Conservation (phyloP, 2,888 invertebrate genomes). For the Zonitis immaculata region DNA sequence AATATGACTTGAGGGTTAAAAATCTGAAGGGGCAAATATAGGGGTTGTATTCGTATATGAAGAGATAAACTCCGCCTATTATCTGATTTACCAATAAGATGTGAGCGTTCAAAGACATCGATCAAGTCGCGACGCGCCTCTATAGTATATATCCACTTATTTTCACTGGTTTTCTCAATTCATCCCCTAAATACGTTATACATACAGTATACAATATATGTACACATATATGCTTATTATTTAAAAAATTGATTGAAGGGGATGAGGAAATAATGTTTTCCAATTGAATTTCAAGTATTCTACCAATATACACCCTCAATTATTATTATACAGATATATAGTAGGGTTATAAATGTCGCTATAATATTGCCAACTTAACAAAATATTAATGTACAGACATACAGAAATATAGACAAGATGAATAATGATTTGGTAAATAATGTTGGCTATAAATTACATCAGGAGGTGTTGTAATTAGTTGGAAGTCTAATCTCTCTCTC, state of each 20-base stretch:
- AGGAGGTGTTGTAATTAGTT: conserved; percentile 31
- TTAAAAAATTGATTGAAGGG: too few species aligned
- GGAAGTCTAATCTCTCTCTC: conserved; percentile 22
- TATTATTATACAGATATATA: too few species aligned
- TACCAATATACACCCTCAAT: too few species aligned
- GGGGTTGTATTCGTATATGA: not conserved
- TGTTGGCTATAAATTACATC: conserved; percentile 44
- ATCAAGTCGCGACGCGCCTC: conserved; percentile 36
- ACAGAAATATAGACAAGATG: conserved; percentile 4
- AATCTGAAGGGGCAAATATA: not conserved
- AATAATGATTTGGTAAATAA: conserved; percentile 22
- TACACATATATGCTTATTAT: too few species aligned
- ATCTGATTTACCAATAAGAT: conserved; percentile 29
- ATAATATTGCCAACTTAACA: not conserved
- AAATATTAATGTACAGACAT: not conserved
- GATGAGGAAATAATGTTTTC: too few species aligned
- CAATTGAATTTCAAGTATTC: too few species aligned
- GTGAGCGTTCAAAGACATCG: conserved; percentile 31
- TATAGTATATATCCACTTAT: not conserved
- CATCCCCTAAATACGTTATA: not conserved
- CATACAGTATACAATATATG: too few species aligned
- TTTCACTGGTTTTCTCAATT: not conserved
- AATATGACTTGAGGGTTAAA: not conserved
- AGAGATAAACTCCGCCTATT: conserved; percentile 24
- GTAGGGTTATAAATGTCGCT: too few species aligned